phyloP scores from a whole-genome alignment of 1,140 invertebrate species.

The Neodiprion pinetum region DNA sequence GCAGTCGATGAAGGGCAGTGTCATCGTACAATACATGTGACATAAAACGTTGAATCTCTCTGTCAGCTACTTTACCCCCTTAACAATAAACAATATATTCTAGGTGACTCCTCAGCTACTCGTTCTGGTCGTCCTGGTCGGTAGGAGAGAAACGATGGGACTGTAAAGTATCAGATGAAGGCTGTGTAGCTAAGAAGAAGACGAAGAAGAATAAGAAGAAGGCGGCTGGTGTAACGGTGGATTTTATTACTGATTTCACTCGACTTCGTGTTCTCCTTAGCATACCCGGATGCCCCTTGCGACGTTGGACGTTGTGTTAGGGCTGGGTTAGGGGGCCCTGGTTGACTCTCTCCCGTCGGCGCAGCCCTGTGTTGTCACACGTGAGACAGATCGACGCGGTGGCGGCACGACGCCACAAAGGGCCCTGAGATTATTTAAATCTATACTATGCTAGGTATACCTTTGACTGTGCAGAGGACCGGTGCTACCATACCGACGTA shows the following conservation, averaged over 20 bases:
- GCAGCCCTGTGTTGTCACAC: constrained; percentile 12
- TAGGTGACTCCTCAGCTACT: too few species aligned
- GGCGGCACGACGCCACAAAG: constrained; percentile 35
- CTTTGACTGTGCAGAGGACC: too few species aligned
- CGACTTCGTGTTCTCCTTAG: not conserved
- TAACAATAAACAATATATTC: too few species aligned
- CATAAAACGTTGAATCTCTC: too few species aligned
- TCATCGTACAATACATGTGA: too few species aligned
- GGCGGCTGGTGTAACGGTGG: not conserved
- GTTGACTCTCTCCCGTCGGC: not conserved
- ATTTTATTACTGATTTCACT: not conserved
- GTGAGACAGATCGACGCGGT: constrained; percentile 32
- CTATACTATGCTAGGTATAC: not conserved
- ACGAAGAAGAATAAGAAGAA: not conserved
- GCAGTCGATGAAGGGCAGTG: too few species aligned
- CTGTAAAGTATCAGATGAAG: not conserved
- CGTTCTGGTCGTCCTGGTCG: too few species aligned
- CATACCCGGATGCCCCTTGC: not conserved
- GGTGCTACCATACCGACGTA: too few species aligned
- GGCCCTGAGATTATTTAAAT: constrained; percentile 37
- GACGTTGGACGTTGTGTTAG: not conserved
- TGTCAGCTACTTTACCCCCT: too few species aligned
- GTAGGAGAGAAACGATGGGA: not conserved
- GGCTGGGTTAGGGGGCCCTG: not conserved
- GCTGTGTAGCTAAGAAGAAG: not conserved